Conservation (phyloP, 1,140 invertebrate species). For the Danaus plexippus region DNA sequence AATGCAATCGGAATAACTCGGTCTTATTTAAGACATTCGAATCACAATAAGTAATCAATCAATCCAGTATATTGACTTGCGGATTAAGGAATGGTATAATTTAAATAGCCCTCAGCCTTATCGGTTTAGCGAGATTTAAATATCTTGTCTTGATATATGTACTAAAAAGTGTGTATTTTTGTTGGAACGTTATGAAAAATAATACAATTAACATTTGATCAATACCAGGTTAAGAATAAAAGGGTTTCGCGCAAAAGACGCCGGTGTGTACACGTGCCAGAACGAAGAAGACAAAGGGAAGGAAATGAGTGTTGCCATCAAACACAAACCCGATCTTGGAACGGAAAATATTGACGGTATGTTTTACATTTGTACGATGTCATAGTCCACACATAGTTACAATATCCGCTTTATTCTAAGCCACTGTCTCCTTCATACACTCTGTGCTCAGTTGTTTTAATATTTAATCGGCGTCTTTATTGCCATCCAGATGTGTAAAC, state of each 20-base stretch:
- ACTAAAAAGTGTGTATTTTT: too few species aligned
- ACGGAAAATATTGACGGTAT: slow-evolving; percentile 42
- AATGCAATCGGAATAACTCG: slow-evolving; percentile 25
- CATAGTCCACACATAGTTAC: slow-evolving; percentile 9
- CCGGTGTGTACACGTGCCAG: slow-evolving; percentile 58
- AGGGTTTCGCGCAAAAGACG: slow-evolving; percentile 47
- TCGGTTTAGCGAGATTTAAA: too few species aligned
- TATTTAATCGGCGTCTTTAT: slow-evolving; percentile 51
- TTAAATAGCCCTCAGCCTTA: neutral
- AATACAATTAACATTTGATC: neutral
- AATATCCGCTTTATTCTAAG: slow-evolving; percentile 8
- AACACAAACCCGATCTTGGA: slow-evolving; percentile 30
- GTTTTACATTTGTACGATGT: slow-evolving; percentile 8
- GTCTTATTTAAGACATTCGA: slow-evolving; percentile 40
- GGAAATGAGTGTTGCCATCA: slow-evolving; percentile 48
- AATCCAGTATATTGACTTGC: slow-evolving; percentile 14
- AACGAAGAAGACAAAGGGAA: slow-evolving; percentile 40
- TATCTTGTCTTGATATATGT: too few species aligned
- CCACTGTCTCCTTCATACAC: slow-evolving; percentile 8
- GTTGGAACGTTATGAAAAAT: neutral
- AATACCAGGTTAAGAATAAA: slow-evolving; percentile 61
- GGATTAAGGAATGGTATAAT: slow-evolving; percentile 14
- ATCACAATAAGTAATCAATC: slow-evolving; percentile 43
- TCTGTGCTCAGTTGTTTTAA: slow-evolving; percentile 37
- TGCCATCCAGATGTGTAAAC: slow-evolving; percentile 54